Conservation (phyloP, 1,140 invertebrate genomes). For the Centruroides sculpturatus region DNA sequence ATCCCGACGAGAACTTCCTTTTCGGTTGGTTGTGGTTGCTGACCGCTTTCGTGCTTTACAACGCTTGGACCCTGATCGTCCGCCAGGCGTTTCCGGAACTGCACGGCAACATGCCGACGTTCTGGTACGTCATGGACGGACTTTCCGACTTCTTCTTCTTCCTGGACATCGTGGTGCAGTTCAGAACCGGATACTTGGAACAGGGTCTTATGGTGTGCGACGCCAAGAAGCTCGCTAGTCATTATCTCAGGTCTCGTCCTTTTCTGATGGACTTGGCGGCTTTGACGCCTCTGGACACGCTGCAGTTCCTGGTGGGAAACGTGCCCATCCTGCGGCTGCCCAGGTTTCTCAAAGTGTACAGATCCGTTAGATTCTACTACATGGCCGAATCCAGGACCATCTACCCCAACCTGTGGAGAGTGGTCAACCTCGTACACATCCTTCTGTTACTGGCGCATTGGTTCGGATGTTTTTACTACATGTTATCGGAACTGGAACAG, state of each 20-base stretch:
- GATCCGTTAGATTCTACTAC: conserved; percentile 84
- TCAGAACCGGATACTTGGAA: conserved; percentile 88
- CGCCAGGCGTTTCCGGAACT: conserved; percentile 85
- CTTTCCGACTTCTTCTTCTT: conserved; percentile 75
- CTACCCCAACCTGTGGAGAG: conserved; percentile 91
- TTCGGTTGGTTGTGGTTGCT: conserved; percentile 87
- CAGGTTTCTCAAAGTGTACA: conserved; percentile 55
- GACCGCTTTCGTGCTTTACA: conserved; percentile 79
- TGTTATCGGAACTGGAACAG: conserved; percentile 78
- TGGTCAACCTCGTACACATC: conserved; percentile 87
- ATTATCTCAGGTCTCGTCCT: conserved; percentile 68
- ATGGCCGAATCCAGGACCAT: conserved; percentile 89
- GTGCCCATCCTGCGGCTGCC: conserved; percentile 53
- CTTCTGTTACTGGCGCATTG: conserved; percentile 86
- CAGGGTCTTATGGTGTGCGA: conserved; percentile 90
- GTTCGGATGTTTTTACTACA: conserved; percentile 95
- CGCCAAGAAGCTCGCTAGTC: conserved; percentile 68
- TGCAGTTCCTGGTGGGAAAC: conserved; percentile 61
- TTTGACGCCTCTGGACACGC: conserved; percentile 68
- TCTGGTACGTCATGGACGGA: conserved; percentile 67
- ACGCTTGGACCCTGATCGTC: conserved; percentile 88
- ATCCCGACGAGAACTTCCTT: conserved; percentile 88
- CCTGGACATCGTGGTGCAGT: conserved; percentile 72
- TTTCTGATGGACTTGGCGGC: conserved; percentile 74
- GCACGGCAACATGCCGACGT: conserved; percentile 37